Base-by-base conservation (phyloP, 2,797 vertebrate genomes). In the Acipenser transmontanus region DNA sequence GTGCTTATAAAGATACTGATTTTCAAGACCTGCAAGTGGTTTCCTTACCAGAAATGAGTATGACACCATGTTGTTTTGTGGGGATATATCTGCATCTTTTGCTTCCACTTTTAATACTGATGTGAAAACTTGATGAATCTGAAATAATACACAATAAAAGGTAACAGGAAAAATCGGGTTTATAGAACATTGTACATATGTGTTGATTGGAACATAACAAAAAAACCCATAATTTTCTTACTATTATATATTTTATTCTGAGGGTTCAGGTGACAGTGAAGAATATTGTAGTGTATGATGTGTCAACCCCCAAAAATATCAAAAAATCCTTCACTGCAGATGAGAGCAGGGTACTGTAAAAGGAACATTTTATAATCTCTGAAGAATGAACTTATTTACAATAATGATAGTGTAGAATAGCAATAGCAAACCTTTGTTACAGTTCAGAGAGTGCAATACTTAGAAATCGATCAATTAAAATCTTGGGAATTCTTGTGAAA, bases 21-120 rank as follows among this genome's bases (percentile, higher is more conserved):
- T 8, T 8, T 8, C 8, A 61, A 66, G 49, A 60, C 34, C 34
- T 34, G 34, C n/a, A 13, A 64, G 7, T 6, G 62, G 8, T 47
- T 50, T 59, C 76, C 73, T 84, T 60, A 84, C 90, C 83, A 68
- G 69, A 49, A 87, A 71, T 47, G 78, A 82, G 69, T 91, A 93
- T 6, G 64, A 68, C 17, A 92, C 7, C 47, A 2, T 1, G 63
- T 0, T 88, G 73, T 80, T 82, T 0, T 0, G 0, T 49, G 69
- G 0, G 7, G 73, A 69, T 50, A 73, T 69, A 66, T 91, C 88
- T 8, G 62, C 63, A 56, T 93, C 90, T n/a, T 1, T 0, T 2
- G 91, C 92, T 50, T 0, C 52, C 47, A 93, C 87, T 71, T 3
- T 74, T 49, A 90, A 9, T 70, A 91, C 77, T 0, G 50, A 61